Percentiles rank a stretch among this genome's conserved stretches.
Conservation (phyloP, 2,888 invertebrate species). For the Caradrina clavipalpis region DNA sequence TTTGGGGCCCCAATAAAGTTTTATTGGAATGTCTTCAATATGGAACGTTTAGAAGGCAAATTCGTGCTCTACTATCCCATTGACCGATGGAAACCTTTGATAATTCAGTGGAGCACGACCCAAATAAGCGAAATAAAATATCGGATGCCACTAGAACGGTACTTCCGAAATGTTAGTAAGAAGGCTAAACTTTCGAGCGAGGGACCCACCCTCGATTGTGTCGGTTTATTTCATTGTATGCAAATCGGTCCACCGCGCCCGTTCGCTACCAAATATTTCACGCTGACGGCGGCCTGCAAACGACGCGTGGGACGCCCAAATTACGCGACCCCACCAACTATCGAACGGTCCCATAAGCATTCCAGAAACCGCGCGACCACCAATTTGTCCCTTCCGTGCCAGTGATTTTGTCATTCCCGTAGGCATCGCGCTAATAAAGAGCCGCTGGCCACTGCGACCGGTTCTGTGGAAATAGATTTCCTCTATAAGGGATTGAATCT, state of each 20-base stretch:
- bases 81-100: constrained; percentile 62
- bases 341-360: constrained; percentile 78
- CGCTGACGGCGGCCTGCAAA: constrained; percentile 71
- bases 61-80: constrained; percentile 47
- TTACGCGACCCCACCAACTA: constrained; percentile 77
- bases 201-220: constrained; percentile 82
- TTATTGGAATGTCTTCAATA: constrained; percentile 44
- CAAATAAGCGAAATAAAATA: constrained; percentile 75
- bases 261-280: constrained; percentile 86
- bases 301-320: constrained; percentile 78
- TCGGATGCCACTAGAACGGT: constrained; percentile 80
- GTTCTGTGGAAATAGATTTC: constrained; percentile 74
- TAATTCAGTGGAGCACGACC: constrained; percentile 64
- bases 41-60: constrained; percentile 34
- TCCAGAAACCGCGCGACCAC: constrained; percentile 77
- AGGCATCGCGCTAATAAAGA: constrained; percentile 75
- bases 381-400: constrained; percentile 86
- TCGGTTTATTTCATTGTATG: constrained; percentile 85
- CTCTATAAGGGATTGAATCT: constrained; percentile 66
- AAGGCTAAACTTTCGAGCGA: constrained; percentile 74
- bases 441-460: constrained; percentile 65
- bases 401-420: constrained; percentile 79
- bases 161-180: constrained; percentile 86
- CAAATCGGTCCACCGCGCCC: constrained; percentile 80
- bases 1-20: constrained; percentile 33